phyloP scores from a whole-genome alignment of 2,113 vertebrate species.

The Pelodiscus sinensis region DNA sequence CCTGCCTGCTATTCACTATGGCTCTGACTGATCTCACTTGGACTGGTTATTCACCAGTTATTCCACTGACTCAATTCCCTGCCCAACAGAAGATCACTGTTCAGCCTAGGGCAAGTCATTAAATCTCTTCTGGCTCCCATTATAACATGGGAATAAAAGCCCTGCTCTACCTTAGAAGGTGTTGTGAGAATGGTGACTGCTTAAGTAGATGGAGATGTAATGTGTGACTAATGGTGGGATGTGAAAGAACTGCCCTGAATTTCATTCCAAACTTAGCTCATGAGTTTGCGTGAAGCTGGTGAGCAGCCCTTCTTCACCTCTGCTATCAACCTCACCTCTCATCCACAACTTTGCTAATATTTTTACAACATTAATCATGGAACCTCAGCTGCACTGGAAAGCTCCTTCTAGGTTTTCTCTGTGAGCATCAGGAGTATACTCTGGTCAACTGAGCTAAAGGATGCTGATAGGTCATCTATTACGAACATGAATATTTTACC shows the following conservation, averaged over 20 bases:
- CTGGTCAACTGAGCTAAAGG: constrained; percentile 72
- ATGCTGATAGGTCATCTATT: constrained; percentile 73
- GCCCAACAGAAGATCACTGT: neutral
- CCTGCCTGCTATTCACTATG: neutral
- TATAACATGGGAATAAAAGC: too few species aligned
- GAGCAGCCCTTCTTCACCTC: constrained; percentile 44
- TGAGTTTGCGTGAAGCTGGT: constrained; percentile 42
- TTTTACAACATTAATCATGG: constrained; percentile 53
- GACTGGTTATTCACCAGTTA: neutral
- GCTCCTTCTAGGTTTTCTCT: constrained; percentile 65
- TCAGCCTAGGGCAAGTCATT: neutral
- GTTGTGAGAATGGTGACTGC: neutral
- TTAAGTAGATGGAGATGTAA: neutral
- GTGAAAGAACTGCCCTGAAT: neutral
- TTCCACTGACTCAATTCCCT: neutral
- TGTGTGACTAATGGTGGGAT: constrained; percentile 20
- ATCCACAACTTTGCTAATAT: constrained; percentile 57
- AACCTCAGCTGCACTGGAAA: constrained; percentile 60
- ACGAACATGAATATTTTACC: constrained; percentile 55
- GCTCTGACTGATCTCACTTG: neutral
- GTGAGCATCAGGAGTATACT: constrained; percentile 64
- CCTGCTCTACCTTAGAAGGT: too few species aligned
- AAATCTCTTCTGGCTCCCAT: neutral
- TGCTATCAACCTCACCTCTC: constrained; percentile 57
- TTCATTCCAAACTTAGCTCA: constrained; percentile 33